phyloP scores from a whole-genome alignment of 1,140 invertebrate genomes.

The Ephestia elutella region DNA sequence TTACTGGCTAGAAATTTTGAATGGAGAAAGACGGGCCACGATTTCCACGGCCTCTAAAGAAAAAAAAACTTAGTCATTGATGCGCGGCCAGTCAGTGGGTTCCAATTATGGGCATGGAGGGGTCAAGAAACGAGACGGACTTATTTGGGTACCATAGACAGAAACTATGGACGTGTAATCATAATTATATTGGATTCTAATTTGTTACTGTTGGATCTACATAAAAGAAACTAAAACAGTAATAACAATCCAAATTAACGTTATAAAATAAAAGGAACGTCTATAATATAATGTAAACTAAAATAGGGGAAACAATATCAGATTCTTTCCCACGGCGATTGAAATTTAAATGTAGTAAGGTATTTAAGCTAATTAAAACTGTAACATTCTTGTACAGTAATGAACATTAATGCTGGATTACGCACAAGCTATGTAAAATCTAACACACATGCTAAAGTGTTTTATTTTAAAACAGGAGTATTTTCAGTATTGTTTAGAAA shows the following conservation, averaged over 20 bases:
- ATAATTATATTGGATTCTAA: not conserved
- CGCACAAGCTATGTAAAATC: too few species aligned
- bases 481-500: too few species aligned
- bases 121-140: slow-evolving; percentile 16
- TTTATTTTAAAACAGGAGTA: too few species aligned
- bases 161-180: not conserved
- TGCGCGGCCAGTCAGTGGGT: slow-evolving; percentile 14
- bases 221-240: too few species aligned
- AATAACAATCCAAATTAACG: not conserved
- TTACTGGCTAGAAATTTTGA: slow-evolving; percentile 26
- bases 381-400: not conserved
- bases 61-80: slow-evolving; percentile 29
- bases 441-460: too few species aligned
- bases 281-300: not conserved
- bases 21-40: slow-evolving; percentile 25
- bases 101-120: slow-evolving; percentile 9
- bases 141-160: not conserved
- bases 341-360: not conserved
- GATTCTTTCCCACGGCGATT: not conserved
- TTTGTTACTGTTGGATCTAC: not conserved
- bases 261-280: not conserved
- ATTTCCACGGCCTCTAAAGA: slow-evolving; percentile 28
- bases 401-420: not conserved
- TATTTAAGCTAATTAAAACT: not conserved
- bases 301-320: not conserved